Conservation (phyloP, 2,113 vertebrate species). For the Lipotes vexillifer region DNA sequence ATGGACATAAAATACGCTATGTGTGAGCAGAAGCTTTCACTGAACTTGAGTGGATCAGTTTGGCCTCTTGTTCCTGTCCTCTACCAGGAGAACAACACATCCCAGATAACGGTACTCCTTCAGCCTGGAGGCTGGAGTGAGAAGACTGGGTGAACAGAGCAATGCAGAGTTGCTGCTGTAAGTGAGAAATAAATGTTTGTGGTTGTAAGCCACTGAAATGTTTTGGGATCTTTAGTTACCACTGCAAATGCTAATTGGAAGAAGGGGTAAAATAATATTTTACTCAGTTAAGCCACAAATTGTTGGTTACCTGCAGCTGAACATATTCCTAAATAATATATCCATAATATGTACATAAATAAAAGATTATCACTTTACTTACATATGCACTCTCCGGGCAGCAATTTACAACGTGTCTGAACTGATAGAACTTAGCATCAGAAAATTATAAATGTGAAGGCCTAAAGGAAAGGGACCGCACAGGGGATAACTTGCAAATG, state of each 20-base stretch:
- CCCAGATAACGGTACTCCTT: not conserved
- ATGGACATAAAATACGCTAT: not conserved
- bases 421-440: not conserved
- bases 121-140: not conserved
- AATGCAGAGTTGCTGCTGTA: not conserved
- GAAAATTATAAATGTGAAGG: not conserved
- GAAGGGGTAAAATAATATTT: not conserved
- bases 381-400: not conserved
- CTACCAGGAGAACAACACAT: not conserved
- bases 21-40: not conserved
- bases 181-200: not conserved
- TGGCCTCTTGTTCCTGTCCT: not conserved
- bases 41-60: not conserved
- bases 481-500: not conserved
- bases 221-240: not conserved
- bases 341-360: not conserved
- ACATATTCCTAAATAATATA: not conserved
- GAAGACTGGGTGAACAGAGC: not conserved
- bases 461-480: not conserved
- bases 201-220: not conserved
- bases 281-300: not conserved
- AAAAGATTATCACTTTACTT: not conserved
- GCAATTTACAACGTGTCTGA: not conserved
- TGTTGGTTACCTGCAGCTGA: not conserved
- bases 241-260: not conserved